Evolutionary conservation across 2,888 invertebrate genomes (phyloP).

Genomic region (Cantharis rustica): DNA sequence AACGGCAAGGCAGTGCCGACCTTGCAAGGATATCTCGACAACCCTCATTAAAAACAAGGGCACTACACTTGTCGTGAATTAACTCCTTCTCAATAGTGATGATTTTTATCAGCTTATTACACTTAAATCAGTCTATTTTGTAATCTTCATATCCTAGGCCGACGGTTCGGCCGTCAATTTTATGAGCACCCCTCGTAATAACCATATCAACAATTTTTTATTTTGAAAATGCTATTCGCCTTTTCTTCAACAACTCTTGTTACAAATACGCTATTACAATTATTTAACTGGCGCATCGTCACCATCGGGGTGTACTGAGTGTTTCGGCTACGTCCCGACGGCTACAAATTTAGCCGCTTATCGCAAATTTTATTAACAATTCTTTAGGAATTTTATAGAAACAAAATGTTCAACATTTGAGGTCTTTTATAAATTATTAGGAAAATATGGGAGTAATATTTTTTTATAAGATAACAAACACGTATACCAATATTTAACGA

Average conservation of each 20-base stretch:
- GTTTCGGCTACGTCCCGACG: not conserved
- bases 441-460: constrained; percentile 9
- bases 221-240: not conserved
- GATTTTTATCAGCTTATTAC: constrained; percentile 3
- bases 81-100: not conserved
- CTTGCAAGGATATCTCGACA: not conserved
- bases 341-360: not conserved
- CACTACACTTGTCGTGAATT: not conserved
- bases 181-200: constrained; percentile 2
- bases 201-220: not conserved
- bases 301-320: not conserved
- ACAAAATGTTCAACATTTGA: not conserved
- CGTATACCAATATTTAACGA: constrained; percentile 5
- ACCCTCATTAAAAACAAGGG: not conserved
- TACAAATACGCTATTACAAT: not conserved
- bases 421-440: constrained; percentile 13
- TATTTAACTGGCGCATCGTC: not conserved
- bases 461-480: constrained; percentile 6
- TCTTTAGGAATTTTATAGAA: not conserved
- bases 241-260: not conserved
- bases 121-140: constrained; percentile 17
- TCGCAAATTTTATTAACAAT: not conserved
- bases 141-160: constrained; percentile 9
- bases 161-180: not conserved
- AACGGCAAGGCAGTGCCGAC: not conserved